Base-by-base conservation (phyloP, 2,113 vertebrate species). In the Pundamilia nyererei region DNA sequence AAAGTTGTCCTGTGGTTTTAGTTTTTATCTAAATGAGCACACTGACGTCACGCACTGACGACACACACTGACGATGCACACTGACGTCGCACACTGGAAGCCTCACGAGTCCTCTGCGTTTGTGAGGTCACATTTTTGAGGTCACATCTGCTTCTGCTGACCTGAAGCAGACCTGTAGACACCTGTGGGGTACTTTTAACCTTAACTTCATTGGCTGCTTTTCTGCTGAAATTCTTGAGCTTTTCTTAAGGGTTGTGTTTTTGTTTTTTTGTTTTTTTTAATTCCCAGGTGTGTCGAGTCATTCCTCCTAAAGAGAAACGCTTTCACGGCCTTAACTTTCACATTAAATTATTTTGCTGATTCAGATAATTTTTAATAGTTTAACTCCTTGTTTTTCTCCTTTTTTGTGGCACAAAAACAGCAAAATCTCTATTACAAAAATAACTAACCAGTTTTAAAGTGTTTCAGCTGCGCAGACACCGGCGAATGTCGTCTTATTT, bases 361-460 rank as follows among this genome's bases (percentile, higher is more conserved):
- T 0, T 40, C 1, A 0, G 19, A 21, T 0, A 35, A 56, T 33
- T n/a, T 68, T 40, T 68, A 21, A 13, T 21, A 40, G 33, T 68
- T 42, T 68, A 40, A 1, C 4, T 9, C 9, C 11, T 65, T 38
- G 19, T 21, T 38, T 68, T 40, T 68, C n/a, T 21, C 31, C n/a
- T 42, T 68, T 68, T 70, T 24, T 70, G 65, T 70, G 13, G n/a
- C 65, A 42, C 12, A 6, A 70, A 70, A 70, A 70, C 19, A 9
- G 0, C 11, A 68, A n/a, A 0, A 38, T 38, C 11, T 68, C 12
- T 0, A 4, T 5, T 0, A 13, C 17, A 38, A 13, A 68, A 24
- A 40, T 14, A 70, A 70, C 12, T 10, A 3, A 45, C 21, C 3
- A 15, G 21, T 29, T 72, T 26, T 15, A 17, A 72, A 17, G 68